Percentiles rank a stretch among this genome's conserved stretches.
phyloP scores from a whole-genome alignment of 2,888 invertebrate species.

The Bugula neritina region DNA sequence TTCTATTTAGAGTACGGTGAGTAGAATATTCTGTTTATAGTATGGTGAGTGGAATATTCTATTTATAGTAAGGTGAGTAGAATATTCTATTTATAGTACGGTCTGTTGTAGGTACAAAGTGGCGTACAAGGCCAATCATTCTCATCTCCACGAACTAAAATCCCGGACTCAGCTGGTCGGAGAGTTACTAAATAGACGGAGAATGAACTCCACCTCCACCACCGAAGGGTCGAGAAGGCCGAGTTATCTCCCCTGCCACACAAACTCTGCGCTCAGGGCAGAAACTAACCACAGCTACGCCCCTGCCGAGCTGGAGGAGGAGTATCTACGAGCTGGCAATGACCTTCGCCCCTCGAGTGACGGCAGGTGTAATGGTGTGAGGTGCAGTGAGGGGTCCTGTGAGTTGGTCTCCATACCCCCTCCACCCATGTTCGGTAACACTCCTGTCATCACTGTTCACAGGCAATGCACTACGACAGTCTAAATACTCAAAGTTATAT shows the following conservation, averaged over 20 bases:
- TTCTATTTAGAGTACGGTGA: neutral
- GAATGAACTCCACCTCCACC: neutral
- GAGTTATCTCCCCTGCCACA: too few relatives aligned
- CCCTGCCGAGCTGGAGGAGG: too few relatives aligned
- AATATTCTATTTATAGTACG: too few relatives aligned
- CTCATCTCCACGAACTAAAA: neutral
- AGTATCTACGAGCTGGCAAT: too few relatives aligned
- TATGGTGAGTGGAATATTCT: neutral
- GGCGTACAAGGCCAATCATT: neutral
- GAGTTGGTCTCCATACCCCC: neutral
- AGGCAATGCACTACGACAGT: neutral
- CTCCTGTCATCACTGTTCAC: neutral
- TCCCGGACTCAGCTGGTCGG: neutral
- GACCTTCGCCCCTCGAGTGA: too few relatives aligned
- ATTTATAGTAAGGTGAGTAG: slow-evolving; percentile 5
- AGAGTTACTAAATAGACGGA: neutral
- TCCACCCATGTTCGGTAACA: neutral
- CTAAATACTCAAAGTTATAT: too few relatives aligned
- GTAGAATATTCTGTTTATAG: neutral
- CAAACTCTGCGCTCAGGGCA: too few relatives aligned
- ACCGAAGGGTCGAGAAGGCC: neutral
- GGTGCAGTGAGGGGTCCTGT: neutral
- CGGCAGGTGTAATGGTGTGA: neutral
- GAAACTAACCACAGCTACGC: too few relatives aligned
- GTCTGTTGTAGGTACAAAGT: slow-evolving; percentile 6